phyloP scores from a whole-genome alignment of 2,113 vertebrate genomes.

The Cyanoderma ruficeps region DNA sequence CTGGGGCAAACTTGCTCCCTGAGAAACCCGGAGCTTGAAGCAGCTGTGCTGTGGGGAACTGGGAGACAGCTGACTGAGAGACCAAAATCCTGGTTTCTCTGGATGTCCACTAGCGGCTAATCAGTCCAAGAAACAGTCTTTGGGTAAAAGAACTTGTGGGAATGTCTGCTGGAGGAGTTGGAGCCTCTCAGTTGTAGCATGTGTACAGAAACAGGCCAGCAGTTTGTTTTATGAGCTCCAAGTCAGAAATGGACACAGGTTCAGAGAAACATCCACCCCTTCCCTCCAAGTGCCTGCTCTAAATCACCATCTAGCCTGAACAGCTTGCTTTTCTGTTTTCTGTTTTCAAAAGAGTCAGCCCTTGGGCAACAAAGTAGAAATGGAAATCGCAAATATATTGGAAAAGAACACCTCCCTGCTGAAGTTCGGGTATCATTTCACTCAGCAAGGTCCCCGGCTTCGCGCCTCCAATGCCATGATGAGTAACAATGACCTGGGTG shows the following conservation, averaged over 20 bases:
- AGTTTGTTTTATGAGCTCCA: not conserved
- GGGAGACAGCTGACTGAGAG: not conserved
- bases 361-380: slow-evolving; percentile 97
- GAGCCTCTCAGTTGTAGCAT: rapidly evolving
- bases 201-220: not conserved
- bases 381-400: slow-evolving; percentile 96
- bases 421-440: slow-evolving; percentile 98
- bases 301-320: not conserved
- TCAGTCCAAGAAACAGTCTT: not conserved
- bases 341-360: slow-evolving; percentile 87
- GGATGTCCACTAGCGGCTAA: not conserved
- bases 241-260: not conserved
- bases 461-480: slow-evolving; percentile 96
- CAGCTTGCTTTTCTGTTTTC: not conserved
- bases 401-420: slow-evolving; percentile 92
- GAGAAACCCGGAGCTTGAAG: not conserved
- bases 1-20: not conserved
- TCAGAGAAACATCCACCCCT: not conserved
- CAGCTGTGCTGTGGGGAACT: not conserved
- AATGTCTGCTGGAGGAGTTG: not conserved
- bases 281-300: not conserved
- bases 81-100: not conserved
- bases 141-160: not conserved
- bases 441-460: slow-evolving; percentile 94
- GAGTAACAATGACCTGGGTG: slow-evolving; percentile 97